A percentile compares a stretch with the other conserved stretches of the same genome.
Conservation (phyloP, 2,797 vertebrate genomes). For the Catamblyrhynchus diadema region DNA sequence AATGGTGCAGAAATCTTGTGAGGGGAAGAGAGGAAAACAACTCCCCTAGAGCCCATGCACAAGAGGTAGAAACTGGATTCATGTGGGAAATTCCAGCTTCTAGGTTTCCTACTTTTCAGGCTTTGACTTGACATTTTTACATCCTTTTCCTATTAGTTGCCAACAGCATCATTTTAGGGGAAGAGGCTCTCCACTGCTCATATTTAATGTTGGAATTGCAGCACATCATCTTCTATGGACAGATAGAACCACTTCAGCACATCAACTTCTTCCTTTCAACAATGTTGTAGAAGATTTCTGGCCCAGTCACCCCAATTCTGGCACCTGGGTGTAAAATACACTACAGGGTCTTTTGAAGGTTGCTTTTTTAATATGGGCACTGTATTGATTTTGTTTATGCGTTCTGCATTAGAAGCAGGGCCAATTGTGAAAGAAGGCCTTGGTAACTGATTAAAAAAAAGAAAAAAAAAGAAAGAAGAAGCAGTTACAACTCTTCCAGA, state of each 20-base stretch:
- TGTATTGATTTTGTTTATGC: neutral
- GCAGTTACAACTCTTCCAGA: neutral
- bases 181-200: neutral
- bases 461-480: neutral
- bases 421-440: neutral
- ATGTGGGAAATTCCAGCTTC: neutral
- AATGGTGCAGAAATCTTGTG: neutral
- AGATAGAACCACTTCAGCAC: neutral
- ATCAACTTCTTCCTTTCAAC: neutral
- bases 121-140: neutral
- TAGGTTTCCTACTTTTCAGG: fast-evolving
- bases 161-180: neutral
- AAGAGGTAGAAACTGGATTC: neutral
- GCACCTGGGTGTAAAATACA: neutral
- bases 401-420: neutral
- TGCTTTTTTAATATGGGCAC: neutral
- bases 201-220: neutral
- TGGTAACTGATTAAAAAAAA: neutral
- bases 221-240: neutral
- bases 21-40: neutral
- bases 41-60: neutral
- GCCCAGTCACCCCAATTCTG: fast-evolving
- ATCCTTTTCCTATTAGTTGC: neutral
- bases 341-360: neutral
- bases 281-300: neutral